A percentile compares a stretch with the other conserved stretches of the same genome.
These are phyloP conservation scores for Takifugu flavidus DNA, from an alignment of 2,113 vertebrate genomes.

Conservation along the genomic window DNA sequence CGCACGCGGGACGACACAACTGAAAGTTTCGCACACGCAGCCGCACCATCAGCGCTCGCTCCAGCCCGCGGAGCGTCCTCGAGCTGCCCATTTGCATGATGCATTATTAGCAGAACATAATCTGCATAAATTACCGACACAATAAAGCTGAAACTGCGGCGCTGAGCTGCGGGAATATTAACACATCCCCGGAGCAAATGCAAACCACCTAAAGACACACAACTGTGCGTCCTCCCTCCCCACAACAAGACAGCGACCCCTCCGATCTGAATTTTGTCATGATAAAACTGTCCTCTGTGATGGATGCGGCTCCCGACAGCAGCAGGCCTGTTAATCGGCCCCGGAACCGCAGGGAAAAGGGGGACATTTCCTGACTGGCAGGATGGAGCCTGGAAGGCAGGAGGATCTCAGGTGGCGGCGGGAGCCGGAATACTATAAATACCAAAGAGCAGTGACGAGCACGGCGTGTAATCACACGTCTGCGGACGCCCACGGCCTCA, in stretches of 20 bases:
- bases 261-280: conserved; percentile 43
- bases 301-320: conserved; percentile 43
- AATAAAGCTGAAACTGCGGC: conserved; percentile 8
- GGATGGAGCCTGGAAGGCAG: conserved; percentile 10
- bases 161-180: conserved; percentile 18
- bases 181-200: conserved; percentile 8
- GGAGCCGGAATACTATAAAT: too few relatives aligned
- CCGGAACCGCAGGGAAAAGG: conserved; percentile 24
- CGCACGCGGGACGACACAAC: too few relatives aligned
- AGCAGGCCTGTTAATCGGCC: conserved; percentile 42
- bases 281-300: conserved; percentile 47
- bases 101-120: conserved; percentile 31
- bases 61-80: not conserved
- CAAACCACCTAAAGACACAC: conserved; percentile 28
- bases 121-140: conserved; percentile 29
- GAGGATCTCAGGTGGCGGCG: too few relatives aligned
- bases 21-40: too few relatives aligned
- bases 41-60: too few relatives aligned
- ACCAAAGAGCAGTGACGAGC: not conserved
- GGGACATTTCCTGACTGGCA: conserved; percentile 16
- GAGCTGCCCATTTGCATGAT: conserved; percentile 12
- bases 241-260: conserved; percentile 31
- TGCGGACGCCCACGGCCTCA: conserved; percentile 42
- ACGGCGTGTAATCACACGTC: not conserved
- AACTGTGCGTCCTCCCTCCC: conserved; percentile 13